Evolutionary conservation across 2,113 vertebrate genomes (phyloP).

Genomic region (Nesogale talazaci): DNA sequence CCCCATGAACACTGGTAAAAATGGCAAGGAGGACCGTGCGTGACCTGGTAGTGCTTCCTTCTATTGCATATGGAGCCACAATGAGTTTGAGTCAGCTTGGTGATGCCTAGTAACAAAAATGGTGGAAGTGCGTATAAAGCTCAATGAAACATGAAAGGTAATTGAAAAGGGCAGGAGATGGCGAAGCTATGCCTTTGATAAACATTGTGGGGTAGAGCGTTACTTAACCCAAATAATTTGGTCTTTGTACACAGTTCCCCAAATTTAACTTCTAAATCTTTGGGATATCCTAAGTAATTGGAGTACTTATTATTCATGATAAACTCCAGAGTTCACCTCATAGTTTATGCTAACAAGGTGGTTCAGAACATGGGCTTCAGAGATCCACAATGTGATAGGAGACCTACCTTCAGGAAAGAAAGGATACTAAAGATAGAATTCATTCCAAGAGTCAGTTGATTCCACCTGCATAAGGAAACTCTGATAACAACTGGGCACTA

Average conservation of each 20-base stretch:
- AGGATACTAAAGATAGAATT: not conserved
- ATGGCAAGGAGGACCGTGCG: no score
- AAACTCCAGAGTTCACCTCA: not conserved
- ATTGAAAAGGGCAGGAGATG: not conserved
- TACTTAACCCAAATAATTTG: no score
- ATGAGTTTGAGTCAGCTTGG: no score
- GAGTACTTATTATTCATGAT: no score
- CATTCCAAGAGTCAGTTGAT: not conserved
- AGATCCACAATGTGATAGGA: not conserved
- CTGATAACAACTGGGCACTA: not conserved
- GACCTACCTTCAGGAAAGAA: not conserved
- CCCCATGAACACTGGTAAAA: no score
- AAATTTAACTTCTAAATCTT: no score
- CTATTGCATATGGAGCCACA: no score
- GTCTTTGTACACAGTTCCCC: no score
- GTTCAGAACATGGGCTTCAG: not conserved
- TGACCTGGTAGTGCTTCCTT: no score
- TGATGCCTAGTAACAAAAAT: not conserved
- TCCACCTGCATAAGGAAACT: not conserved
- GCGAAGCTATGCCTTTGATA: not conserved
- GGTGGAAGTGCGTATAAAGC: not conserved
- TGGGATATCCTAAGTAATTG: no score
- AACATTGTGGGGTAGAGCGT: not conserved
- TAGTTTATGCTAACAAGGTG: not conserved
- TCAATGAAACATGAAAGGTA: not conserved